These are phyloP conservation scores for Takifugu ocellatus DNA, from an alignment of 2,797 vertebrate genomes.

Conservation along the genomic window DNA sequence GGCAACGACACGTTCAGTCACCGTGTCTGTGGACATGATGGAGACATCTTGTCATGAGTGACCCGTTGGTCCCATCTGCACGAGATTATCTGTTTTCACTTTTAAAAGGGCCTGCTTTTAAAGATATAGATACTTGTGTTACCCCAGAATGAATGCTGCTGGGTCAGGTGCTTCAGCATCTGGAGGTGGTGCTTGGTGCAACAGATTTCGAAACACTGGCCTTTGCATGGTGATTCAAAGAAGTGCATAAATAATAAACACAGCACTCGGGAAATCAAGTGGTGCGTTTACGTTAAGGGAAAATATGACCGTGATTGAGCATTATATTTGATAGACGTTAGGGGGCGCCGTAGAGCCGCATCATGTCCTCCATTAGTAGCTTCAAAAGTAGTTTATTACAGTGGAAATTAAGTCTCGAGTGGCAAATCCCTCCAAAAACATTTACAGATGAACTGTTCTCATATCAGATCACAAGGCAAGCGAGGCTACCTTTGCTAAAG, in stretches of 20 bases:
- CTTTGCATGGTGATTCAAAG: neutral
- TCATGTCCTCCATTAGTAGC: too few species aligned
- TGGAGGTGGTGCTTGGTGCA: conserved; percentile 60
- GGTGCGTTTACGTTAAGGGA: neutral
- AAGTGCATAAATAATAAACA: too few species aligned
- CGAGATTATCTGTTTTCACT: neutral
- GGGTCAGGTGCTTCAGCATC: too few species aligned
- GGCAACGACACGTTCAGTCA: neutral
- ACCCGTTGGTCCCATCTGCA: neutral
- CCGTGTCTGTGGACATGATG: neutral
- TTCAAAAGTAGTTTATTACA: too few species aligned
- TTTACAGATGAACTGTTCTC: too few species aligned
- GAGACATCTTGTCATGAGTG: neutral
- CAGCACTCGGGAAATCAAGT: neutral
- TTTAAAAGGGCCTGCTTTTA: neutral
- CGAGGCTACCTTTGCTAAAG: neutral
- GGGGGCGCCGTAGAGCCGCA: too few species aligned
- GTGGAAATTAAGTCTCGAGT: too few species aligned
- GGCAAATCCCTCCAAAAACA: too few species aligned
- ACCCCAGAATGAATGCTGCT: neutral
- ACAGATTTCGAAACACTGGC: conserved; percentile 47
- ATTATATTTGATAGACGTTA: too few species aligned
- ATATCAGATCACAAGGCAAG: neutral
- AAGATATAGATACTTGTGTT: neutral
- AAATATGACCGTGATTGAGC: neutral